Percentiles rank a stretch among this genome's conserved stretches.
Evolutionary conservation across 1,140 invertebrate species (phyloP).

Genomic region (Hyposmocoma kahamanoa): DNA sequence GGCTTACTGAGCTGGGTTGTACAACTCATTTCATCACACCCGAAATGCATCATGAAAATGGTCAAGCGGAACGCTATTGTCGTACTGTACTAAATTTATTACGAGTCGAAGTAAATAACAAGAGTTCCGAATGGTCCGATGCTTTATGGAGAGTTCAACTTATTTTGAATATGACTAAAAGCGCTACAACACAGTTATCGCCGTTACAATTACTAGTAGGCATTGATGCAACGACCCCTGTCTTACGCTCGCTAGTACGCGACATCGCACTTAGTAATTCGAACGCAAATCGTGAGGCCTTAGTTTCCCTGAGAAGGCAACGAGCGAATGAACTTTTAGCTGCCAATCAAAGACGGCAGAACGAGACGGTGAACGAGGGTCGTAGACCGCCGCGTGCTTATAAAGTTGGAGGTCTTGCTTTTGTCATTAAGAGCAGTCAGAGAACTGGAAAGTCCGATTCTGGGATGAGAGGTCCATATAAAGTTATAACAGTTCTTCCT

Average conservation of each 20-base stretch:
- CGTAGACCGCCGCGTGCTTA: neutral
- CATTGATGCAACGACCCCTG: neutral
- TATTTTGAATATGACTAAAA: slow-evolving; percentile 1
- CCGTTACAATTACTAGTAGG: neutral
- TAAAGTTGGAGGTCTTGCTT: neutral
- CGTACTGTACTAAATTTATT: slow-evolving; percentile 20
- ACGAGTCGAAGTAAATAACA: slow-evolving; percentile 9
- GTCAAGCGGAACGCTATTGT: slow-evolving; percentile 26
- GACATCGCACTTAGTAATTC: neutral
- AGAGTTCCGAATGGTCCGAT: neutral
- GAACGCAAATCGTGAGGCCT: slow-evolving; percentile 1
- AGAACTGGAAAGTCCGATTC: slow-evolving; percentile 4
- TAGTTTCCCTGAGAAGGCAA: neutral
- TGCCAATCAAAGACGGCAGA: neutral
- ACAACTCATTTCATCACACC: slow-evolving; percentile 8
- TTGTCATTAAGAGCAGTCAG: slow-evolving; percentile 7
- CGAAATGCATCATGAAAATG: slow-evolving; percentile 19
- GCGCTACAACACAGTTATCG: neutral
- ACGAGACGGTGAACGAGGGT: neutral
- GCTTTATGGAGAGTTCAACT: slow-evolving; percentile 5
- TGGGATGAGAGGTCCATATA: slow-evolving; percentile 5
- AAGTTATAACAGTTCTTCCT: neutral
- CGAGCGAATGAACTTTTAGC: neutral
- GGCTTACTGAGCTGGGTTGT: neutral
- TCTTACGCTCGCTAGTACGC: neutral